phyloP scores from a whole-genome alignment of 2,888 invertebrate genomes.

The Dicyrtoma fusca region DNA sequence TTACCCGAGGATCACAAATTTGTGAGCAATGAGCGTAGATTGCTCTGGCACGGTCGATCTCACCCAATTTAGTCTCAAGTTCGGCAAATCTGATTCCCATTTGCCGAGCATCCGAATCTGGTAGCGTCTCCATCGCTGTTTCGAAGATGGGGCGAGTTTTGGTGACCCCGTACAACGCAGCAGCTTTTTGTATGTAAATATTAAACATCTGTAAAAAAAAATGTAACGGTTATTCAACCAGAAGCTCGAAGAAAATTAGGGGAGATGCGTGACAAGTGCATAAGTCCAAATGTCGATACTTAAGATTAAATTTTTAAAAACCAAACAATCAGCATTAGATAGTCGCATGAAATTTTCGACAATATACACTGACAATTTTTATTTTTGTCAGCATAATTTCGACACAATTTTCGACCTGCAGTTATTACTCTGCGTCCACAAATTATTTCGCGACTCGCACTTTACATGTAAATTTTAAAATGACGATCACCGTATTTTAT shows the following conservation, averaged over 20 bases:
- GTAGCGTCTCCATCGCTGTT: conserved; percentile 91
- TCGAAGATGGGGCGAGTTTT: conserved; percentile 97
- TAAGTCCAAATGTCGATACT: neutral
- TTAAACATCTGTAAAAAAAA: conserved; percentile 78
- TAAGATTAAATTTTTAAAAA: no score
- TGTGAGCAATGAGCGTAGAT: conserved; percentile 98
- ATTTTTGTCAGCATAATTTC: no score
- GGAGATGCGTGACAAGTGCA: neutral
- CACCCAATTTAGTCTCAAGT: conserved; percentile 97
- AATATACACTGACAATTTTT: neutral
- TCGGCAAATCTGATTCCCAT: conserved; percentile 97
- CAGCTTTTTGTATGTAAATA: conserved; percentile 97
- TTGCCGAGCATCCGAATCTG: conserved; percentile 86
- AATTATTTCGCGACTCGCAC: no score
- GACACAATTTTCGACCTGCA: no score
- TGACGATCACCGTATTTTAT: no score
- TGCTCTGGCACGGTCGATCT: conserved; percentile 95
- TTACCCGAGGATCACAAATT: conserved; percentile 97
- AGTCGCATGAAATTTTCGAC: no score
- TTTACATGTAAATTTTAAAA: no score
- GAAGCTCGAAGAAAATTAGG: no score
- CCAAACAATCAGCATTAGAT: no score
- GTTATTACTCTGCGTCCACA: no score
- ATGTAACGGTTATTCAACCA: conserved; percentile 4
- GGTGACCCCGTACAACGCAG: conserved; percentile 96